Conservation (phyloP, 2,113 vertebrate species). For the Tonatia bakeri region DNA sequence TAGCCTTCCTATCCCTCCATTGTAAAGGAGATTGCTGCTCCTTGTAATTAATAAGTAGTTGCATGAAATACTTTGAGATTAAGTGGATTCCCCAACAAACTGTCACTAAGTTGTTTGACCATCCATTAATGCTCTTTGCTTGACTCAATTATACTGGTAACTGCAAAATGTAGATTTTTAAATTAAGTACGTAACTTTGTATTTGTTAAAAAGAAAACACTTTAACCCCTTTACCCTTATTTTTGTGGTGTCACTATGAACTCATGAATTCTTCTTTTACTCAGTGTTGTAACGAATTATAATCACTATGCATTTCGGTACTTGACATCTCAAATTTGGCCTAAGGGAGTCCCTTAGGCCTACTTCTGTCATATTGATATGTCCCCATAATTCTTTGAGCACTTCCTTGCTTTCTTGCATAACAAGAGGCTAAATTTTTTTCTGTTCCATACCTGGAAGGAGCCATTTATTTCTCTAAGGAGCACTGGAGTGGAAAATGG, state of each 20-base stretch:
- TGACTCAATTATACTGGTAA: not conserved
- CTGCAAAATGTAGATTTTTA: not conserved
- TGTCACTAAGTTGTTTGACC: not conserved
- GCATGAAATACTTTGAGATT: not conserved
- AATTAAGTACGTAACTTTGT: not conserved
- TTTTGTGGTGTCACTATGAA: not conserved
- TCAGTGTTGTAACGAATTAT: not conserved
- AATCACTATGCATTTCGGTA: not conserved
- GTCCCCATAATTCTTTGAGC: not conserved
- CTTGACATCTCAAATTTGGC: not conserved
- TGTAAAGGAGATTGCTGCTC: not conserved
- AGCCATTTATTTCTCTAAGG: not conserved
- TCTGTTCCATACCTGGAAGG: not conserved
- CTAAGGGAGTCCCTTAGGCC: not conserved
- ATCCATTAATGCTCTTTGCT: not conserved
- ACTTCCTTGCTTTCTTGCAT: not conserved
- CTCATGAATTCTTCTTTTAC: not conserved
- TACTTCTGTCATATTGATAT: not conserved
- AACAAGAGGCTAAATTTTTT: not conserved
- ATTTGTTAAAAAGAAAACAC: not conserved
- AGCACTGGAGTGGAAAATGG: not conserved
- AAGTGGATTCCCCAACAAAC: not conserved
- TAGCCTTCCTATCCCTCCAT: too few species aligned
- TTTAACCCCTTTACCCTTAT: not conserved
- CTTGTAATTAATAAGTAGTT: not conserved